Conservation (phyloP, 2,113 vertebrate genomes). For the Varanus salvator region DNA sequence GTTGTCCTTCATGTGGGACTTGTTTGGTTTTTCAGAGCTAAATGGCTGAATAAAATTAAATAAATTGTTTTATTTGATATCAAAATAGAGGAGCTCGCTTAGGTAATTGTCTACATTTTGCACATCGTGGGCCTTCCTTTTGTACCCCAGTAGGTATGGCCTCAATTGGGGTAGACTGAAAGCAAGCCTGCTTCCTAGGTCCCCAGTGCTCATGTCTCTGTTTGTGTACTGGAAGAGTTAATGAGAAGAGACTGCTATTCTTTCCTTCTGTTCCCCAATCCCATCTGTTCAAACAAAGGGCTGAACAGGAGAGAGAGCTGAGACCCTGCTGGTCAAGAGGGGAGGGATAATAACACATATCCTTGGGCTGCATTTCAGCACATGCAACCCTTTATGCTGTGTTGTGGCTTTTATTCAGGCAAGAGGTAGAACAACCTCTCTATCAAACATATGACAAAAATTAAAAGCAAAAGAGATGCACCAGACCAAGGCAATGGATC, state of each 20-base stretch:
- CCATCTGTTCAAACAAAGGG: conserved; percentile 88
- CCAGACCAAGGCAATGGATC: conserved; percentile 65
- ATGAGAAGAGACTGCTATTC: conserved; percentile 86
- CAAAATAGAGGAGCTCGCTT: conserved; percentile 59
- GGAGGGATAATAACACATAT: conserved; percentile 84
- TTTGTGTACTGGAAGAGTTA: conserved; percentile 83
- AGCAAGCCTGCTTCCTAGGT: conserved; percentile 72
- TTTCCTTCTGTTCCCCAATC: conserved; percentile 79
- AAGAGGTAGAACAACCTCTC: conserved; percentile 77
- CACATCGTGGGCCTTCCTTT: conserved; percentile 65
- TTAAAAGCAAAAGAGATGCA: conserved; percentile 53
- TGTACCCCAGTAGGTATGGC: conserved; percentile 68
- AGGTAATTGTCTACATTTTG: conserved; percentile 54
- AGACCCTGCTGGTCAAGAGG: conserved; percentile 88
- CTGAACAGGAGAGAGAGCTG: conserved; percentile 82
- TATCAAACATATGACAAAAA: conserved; percentile 54
- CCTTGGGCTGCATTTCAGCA: conserved; percentile 86
- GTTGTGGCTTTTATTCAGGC: conserved; percentile 79
- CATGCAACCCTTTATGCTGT: conserved; percentile 81
- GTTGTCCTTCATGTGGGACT: conserved; percentile 3
- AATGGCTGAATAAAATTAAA: conserved; percentile 42
- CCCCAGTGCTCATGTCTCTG: conserved; percentile 80
- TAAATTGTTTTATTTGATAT: conserved; percentile 28
- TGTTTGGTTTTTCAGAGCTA: conserved; percentile 46
- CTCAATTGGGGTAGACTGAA: conserved; percentile 71